phyloP scores from a whole-genome alignment of 1,140 invertebrate species.

The Rhyacophila brunnea region DNA sequence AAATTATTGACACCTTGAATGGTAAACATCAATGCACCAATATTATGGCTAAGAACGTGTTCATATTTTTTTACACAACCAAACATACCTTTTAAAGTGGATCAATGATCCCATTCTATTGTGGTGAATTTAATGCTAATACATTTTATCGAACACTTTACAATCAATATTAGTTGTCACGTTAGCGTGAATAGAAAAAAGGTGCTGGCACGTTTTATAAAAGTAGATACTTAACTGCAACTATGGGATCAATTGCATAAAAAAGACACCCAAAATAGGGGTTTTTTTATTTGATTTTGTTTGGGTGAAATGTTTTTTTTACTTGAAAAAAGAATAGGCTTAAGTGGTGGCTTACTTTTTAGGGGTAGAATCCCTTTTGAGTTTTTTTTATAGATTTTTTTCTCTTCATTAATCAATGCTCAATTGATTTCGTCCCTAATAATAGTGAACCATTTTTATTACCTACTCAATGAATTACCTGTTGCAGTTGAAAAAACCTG shows the following conservation, averaged over 20 bases:
- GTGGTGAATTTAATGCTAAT: too few species aligned
- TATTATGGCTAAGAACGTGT: too few species aligned
- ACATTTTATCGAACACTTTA: neutral
- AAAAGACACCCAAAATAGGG: neutral
- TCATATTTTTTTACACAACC: too few species aligned
- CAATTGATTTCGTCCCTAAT: slow-evolving; percentile 15
- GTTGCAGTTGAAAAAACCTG: too few species aligned
- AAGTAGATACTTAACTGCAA: neutral
- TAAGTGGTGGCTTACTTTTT: neutral
- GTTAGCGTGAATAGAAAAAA: slow-evolving; percentile 2
- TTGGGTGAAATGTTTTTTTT: neutral
- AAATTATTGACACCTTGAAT: too few species aligned
- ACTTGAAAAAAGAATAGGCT: neutral
- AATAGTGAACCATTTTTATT: too few species aligned
- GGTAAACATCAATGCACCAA: too few species aligned
- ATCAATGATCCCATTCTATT: too few species aligned
- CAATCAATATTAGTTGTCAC: neutral
- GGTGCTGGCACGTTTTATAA: neutral
- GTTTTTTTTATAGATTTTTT: neutral
- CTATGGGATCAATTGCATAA: slow-evolving; percentile 1
- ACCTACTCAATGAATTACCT: too few species aligned
- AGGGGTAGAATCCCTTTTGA: neutral
- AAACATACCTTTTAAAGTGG: too few species aligned
- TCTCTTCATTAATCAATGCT: slow-evolving; percentile 16
- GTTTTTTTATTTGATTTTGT: neutral